A percentile compares a stretch with the other conserved stretches of the same genome.
Evolutionary conservation across 2,797 vertebrate genomes (phyloP).

Genomic region (Coranthus polyacanthus): DNA sequence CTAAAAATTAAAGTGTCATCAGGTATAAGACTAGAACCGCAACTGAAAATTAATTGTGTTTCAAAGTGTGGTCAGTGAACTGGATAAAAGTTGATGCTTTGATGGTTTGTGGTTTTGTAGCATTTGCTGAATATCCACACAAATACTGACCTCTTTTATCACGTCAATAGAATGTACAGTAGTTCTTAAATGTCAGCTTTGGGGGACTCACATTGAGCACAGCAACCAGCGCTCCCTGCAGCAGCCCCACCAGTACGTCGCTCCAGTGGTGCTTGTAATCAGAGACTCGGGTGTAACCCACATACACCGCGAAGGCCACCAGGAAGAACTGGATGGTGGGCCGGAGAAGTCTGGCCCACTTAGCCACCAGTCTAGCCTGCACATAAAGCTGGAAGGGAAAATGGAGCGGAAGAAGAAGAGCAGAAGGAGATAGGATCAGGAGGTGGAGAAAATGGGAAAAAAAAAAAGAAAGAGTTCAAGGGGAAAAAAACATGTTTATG

Average conservation of each 20-base stretch:
- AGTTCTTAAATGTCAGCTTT: constrained; percentile 2
- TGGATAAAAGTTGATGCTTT: background rate
- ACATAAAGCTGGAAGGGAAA: constrained; percentile 87
- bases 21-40: constrained; percentile 29
- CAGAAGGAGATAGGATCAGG: background rate
- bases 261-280: constrained; percentile 98
- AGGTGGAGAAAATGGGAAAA: background rate
- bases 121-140: background rate
- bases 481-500: background rate
- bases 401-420: constrained; percentile 56
- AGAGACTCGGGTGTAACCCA: constrained; percentile 93
- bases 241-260: constrained; percentile 91
- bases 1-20: constrained; percentile 39
- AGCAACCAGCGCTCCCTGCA: constrained; percentile 92
- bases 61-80: too few species aligned
- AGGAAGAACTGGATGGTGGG: constrained; percentile 95
- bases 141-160: background rate
- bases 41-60: too few species aligned
- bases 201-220: constrained; percentile 86
- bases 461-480: constrained; percentile 2
- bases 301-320: constrained; percentile 91
- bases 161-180: background rate
- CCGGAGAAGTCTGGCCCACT: constrained; percentile 91
- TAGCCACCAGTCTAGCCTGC: constrained; percentile 89
- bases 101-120: background rate